Percentiles rank a stretch among this genome's conserved stretches.
Evolutionary conservation across 2,797 vertebrate genomes (phyloP).

Genomic region (Oophaga sylvatica): DNA sequence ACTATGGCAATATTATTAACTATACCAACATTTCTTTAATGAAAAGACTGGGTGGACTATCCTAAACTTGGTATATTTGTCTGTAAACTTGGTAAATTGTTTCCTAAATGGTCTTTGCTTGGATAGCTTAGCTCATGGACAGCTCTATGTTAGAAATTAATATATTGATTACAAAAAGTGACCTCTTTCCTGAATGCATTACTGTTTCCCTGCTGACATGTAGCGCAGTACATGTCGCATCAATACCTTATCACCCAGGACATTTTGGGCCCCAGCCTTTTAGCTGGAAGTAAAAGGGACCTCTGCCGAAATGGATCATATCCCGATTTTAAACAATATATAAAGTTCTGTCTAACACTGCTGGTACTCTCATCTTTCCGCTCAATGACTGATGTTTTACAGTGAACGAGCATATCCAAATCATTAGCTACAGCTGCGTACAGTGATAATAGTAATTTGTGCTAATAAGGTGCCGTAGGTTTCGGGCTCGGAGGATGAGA

Average conservation of each 20-base stretch:
- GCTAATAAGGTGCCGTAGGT: constrained; percentile 49
- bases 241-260: too few relatives aligned
- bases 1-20: too few relatives aligned
- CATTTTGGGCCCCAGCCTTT: not conserved
- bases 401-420: not conserved
- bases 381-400: not conserved
- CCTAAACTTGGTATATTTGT: too few relatives aligned
- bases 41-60: too few relatives aligned
- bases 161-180: too few relatives aligned
- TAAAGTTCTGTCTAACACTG: not conserved
- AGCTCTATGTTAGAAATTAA: too few relatives aligned
- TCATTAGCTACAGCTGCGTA: not conserved
- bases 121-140: too few relatives aligned
- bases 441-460: constrained; percentile 27
- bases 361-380: not conserved
- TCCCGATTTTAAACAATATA: not conserved
- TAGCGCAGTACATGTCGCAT: not conserved
- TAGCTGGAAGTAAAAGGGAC: not conserved
- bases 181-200: not conserved
- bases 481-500: constrained; percentile 55
- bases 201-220: not conserved
- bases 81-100: too few relatives aligned
- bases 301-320: not conserved
- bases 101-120: too few relatives aligned
- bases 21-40: too few relatives aligned